Percentiles rank a stretch among this genome's conserved stretches.
Conservation (phyloP, 2,113 vertebrate genomes). For the Anarrhichthys ocellatus region DNA sequence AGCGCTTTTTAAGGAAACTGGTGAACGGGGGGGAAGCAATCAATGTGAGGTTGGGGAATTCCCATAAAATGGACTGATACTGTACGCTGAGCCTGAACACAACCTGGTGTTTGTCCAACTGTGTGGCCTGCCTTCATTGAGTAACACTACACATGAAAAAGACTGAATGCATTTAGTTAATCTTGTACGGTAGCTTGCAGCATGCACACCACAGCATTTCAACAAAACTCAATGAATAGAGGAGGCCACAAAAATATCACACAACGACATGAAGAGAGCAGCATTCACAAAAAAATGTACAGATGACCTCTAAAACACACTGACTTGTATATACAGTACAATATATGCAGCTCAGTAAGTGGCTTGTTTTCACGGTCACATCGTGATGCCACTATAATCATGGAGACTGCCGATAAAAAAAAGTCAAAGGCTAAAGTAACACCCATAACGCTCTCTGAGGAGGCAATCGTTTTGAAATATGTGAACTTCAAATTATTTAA, state of each 20-base stretch:
- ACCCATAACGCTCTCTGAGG: slow-evolving; percentile 12
- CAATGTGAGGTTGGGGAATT: slow-evolving; percentile 83
- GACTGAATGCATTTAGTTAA: slow-evolving; percentile 6
- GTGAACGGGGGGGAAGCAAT: slow-evolving; percentile 81
- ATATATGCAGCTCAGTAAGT: neutral
- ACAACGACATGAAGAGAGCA: neutral
- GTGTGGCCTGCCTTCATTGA: slow-evolving; percentile 53
- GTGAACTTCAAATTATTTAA: slow-evolving; percentile 9
- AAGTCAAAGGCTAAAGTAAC: slow-evolving; percentile 4
- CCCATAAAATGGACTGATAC: slow-evolving; percentile 79
- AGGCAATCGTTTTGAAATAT: slow-evolving; percentile 33
- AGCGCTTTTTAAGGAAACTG: slow-evolving; percentile 84
- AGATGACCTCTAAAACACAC: neutral
- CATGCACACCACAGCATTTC: neutral
- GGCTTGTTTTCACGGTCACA: slow-evolving; percentile 17
- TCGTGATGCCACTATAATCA: neutral
- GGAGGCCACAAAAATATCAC: neutral
- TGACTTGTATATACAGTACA: neutral
- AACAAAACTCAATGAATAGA: slow-evolving; percentile 4
- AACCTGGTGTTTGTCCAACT: slow-evolving; percentile 75
- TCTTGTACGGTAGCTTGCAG: slow-evolving; percentile 27
- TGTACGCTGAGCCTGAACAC: slow-evolving; percentile 70
- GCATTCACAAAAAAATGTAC: neutral
- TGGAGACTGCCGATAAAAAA: slow-evolving; percentile 17
- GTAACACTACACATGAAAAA: slow-evolving; percentile 25